Percentiles rank a stretch among this genome's conserved stretches.
Conservation (phyloP, 2,113 vertebrate species). For the Jaculus jaculus region DNA sequence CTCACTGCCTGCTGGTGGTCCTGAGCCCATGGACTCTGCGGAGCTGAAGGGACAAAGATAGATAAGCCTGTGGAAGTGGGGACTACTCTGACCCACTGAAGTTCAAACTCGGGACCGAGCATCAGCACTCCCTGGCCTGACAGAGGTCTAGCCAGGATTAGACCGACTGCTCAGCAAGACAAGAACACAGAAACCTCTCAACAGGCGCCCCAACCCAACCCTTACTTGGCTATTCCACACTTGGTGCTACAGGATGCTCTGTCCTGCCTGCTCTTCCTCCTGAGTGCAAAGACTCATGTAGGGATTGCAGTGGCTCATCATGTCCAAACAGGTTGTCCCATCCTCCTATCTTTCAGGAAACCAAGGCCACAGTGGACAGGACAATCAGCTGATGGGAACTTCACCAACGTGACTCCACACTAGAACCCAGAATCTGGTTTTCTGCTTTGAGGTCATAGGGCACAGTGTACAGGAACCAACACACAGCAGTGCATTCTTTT, state of each 20-base stretch:
- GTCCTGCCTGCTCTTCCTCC: neutral
- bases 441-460: neutral
- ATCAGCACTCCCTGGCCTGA: neutral
- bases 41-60: too few species aligned
- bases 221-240: fast-evolving
- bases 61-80: too few species aligned
- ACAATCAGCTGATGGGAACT: neutral
- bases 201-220: neutral
- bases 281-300: neutral
- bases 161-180: neutral
- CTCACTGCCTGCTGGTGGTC: neutral
- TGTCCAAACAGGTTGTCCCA: neutral
- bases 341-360: neutral
- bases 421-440: neutral
- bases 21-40: neutral
- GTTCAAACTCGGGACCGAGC: too few species aligned
- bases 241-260: neutral
- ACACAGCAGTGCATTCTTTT: neutral
- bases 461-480: neutral
- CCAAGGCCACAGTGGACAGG: neutral
- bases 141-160: neutral
- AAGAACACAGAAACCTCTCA: neutral
- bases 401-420: neutral
- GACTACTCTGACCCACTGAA: neutral
- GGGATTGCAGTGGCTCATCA: neutral